These are phyloP conservation scores for Apaloderma vittatum DNA, from an alignment of 2,113 vertebrate species.

Conservation along the genomic window DNA sequence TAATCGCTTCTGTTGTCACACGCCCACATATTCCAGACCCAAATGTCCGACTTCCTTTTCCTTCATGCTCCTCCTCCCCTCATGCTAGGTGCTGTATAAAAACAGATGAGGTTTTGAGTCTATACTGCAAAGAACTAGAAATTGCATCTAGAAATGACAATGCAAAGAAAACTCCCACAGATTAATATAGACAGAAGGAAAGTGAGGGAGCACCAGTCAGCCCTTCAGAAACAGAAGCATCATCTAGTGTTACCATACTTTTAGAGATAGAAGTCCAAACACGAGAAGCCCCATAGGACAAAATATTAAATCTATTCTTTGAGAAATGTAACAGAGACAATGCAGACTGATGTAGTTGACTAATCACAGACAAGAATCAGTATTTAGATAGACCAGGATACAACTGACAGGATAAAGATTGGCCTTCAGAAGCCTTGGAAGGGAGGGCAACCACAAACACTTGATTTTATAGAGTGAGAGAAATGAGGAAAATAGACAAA, in stretches of 20 bases:
- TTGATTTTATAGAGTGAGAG: neutral
- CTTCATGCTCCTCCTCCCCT: neutral
- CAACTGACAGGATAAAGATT: neutral
- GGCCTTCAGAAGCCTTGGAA: neutral
- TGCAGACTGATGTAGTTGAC: neutral
- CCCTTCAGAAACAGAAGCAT: neutral
- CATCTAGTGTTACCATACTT: neutral
- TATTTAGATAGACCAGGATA: neutral
- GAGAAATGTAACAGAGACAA: neutral
- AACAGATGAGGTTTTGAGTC: neutral
- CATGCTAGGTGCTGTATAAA: neutral
- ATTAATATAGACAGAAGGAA: neutral
- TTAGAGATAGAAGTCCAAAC: neutral
- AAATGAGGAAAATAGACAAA: neutral
- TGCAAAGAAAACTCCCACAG: neutral
- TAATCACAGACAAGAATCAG: neutral
- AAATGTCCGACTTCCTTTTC: neutral
- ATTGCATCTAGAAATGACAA: neutral
- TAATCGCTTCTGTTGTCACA: neutral
- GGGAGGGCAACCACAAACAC: neutral
- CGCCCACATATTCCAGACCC: neutral
- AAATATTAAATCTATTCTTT: neutral
- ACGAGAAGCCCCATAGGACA: neutral
- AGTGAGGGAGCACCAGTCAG: fast-evolving
- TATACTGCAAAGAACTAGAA: neutral